These are phyloP conservation scores for Tuberolachnus salignus DNA, from an alignment of 2,888 invertebrate genomes.

Conservation along the genomic window DNA sequence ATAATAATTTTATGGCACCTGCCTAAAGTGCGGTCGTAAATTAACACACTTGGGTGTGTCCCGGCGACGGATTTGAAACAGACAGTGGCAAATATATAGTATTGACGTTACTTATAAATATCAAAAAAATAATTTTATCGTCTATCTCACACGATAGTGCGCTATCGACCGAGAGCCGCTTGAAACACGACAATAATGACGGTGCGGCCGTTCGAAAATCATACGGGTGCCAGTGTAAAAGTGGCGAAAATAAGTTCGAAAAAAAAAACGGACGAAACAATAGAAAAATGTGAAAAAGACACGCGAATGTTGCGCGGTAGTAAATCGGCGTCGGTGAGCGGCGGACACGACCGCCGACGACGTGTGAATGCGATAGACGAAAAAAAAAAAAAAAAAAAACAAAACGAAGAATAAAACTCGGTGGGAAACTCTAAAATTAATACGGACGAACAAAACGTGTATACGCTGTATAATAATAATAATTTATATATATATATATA, in stretches of 20 bases:
- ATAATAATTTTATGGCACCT: no score
- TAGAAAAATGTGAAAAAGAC: not conserved
- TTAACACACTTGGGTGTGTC: no score
- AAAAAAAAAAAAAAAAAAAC: not conserved
- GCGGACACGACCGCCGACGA: not conserved
- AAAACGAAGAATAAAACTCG: no score
- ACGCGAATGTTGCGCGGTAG: not conserved
- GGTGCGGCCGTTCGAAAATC: not conserved
- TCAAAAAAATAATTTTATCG: no score
- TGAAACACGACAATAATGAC: not conserved
- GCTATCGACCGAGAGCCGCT: no score
- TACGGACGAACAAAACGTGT: constrained; percentile 13
- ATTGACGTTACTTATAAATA: no score
- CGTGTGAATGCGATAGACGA: constrained; percentile 1
- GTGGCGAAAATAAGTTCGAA: not conserved
- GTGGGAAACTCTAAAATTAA: constrained; percentile 48
- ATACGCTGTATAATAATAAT: not conserved
- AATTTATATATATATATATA: not conserved
- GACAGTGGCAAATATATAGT: no score
- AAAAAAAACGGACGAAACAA: not conserved
- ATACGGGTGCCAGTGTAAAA: no score
- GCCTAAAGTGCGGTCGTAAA: no score
- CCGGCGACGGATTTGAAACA: no score
- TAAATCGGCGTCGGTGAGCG: not conserved
- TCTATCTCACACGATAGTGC: no score